Evolutionary conservation across 2,113 vertebrate species (phyloP).

Genomic region (Microtus richardsoni): DNA sequence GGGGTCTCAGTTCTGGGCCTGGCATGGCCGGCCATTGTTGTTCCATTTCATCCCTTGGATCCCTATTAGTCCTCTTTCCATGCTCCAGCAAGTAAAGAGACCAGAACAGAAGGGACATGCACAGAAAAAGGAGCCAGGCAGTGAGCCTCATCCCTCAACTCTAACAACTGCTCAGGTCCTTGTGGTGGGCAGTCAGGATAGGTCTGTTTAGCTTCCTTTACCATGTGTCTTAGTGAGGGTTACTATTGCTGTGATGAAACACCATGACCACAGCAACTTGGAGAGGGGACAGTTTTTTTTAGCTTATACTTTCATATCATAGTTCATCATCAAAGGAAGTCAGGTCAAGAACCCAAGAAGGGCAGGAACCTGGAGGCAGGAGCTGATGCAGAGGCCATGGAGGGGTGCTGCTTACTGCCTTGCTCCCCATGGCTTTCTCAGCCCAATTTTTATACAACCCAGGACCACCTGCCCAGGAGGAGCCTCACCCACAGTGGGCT

Average conservation of each 20-base stretch:
- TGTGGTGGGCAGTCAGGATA: rapidly evolving
- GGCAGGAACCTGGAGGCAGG: neutral
- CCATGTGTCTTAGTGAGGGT: neutral
- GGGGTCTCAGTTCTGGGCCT: neutral
- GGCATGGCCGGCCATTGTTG: neutral
- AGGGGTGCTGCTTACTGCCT: neutral
- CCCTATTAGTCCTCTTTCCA: neutral
- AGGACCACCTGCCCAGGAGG: neutral
- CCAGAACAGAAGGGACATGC: rapidly evolving
- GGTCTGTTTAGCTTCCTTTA: neutral
- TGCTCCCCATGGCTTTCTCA: neutral
- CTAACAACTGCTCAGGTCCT: rapidly evolving
- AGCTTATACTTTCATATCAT: neutral
- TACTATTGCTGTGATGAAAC: neutral
- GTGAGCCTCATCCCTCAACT: neutral
- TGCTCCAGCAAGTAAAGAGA: neutral
- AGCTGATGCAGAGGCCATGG: neutral
- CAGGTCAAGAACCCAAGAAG: neutral
- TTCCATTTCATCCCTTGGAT: rapidly evolving
- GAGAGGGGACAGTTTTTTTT: neutral
- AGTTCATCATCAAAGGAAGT: neutral
- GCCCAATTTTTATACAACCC: neutral
- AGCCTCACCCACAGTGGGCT: neutral
- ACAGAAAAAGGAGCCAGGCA: neutral
- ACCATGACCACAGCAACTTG: neutral